These are phyloP conservation scores for Marcusenius ussheri DNA, from an alignment of 2,113 vertebrate species.

Conservation along the genomic window DNA sequence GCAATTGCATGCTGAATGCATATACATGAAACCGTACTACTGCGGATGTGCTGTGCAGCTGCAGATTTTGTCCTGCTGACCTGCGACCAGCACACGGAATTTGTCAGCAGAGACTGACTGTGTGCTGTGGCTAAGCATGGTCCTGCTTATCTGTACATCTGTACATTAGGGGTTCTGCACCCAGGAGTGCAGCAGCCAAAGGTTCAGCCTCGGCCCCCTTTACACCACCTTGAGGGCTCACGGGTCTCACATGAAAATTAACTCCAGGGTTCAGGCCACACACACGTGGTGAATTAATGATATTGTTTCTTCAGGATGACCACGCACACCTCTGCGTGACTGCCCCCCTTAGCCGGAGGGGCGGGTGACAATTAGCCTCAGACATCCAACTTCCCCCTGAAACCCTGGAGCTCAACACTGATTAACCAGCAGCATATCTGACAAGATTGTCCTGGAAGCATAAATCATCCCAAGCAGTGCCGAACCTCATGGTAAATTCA, in stretches of 20 bases:
- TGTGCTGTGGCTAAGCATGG: background rate
- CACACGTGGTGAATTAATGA: conserved; percentile 57
- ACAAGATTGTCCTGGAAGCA: background rate
- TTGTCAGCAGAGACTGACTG: background rate
- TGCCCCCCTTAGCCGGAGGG: conserved; percentile 18
- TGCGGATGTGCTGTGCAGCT: background rate
- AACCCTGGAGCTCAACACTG: background rate
- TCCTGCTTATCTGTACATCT: background rate
- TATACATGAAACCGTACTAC: too few species aligned
- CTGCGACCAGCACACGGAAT: background rate
- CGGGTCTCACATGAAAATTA: conserved; percentile 17
- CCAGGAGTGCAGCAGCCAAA: background rate
- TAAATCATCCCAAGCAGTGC: background rate
- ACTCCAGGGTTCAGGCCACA: background rate
- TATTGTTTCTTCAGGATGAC: conserved; percentile 10
- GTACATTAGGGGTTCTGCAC: background rate
- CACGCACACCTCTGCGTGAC: conserved; percentile 17
- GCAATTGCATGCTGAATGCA: background rate
- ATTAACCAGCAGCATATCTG: background rate
- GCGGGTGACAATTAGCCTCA: background rate
- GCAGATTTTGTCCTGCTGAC: background rate
- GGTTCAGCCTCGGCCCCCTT: conserved; percentile 19
- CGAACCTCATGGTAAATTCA: background rate
- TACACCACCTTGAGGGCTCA: conserved; percentile 33
- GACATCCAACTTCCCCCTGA: background rate